Base-by-base conservation (phyloP, 2,797 vertebrate genomes). In the Triplophysa bombifrons region DNA sequence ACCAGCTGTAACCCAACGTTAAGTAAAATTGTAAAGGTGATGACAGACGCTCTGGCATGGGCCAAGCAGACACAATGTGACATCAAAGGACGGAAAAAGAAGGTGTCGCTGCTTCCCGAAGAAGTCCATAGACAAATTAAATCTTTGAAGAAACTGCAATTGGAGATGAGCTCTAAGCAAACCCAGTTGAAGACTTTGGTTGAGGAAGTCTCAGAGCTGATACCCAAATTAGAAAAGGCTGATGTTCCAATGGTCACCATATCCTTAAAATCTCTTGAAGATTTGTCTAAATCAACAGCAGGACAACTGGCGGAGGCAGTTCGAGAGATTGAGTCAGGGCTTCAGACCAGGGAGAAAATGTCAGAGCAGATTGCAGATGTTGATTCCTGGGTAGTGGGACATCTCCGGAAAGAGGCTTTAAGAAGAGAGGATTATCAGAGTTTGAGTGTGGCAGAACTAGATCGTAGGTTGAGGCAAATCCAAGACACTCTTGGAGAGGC, bases 311-410 rank as follows among this genome's bases (percentile, higher is more conserved):
- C 88, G 14, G 88, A 89, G 41, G 91, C 93, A 1, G 88, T 96
- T 78, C 93, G 94, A 70, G 91, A 94, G 56, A 88, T 95, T 2
- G 94, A 97, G 88, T 91, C 89, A 0, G 93, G 94, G 25, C 89
- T 97, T 85, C 93, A 96, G 86, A 94, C 93, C 53, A 94, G 96
- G 78, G 93, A 94, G 67, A 93, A 90, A 75, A 88, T 98, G 81
- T 93, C 90, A 30, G 92, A 91, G 80, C 88, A 95, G 83, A 83
- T 96, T 27, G 92, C 90, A 17, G 93, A 94, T 60, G 76, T 95
- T 74, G 94, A 96, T 82, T 89, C 90, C 69, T 95, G 91, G 85
- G 93, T 97, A 50, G 83, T 88, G 58, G 81, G 86, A 75, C 85
- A 94, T 79, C 3, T 95, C 87, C 90, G 82, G 55, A 71, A 83